phyloP scores from a whole-genome alignment of 2,113 vertebrate species.

The Probosciger aterrimus region DNA sequence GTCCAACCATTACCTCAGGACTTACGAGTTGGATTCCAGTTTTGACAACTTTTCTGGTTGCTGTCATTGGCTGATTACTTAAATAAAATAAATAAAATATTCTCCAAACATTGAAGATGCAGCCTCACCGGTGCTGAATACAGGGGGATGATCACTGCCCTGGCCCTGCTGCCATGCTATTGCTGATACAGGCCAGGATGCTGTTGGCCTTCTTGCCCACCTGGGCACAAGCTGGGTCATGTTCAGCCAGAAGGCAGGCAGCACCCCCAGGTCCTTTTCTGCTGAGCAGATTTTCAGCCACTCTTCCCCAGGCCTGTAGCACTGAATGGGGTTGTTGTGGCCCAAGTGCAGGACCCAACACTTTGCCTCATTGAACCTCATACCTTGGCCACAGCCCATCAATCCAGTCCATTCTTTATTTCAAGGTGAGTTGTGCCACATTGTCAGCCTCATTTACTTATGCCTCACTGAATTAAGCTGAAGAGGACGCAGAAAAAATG shows the following conservation, averaged over 20 bases:
- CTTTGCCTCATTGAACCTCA: neutral
- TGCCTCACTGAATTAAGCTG: slow-evolving; percentile 16
- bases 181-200: neutral
- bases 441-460: slow-evolving; percentile 40
- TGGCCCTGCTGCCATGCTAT: neutral
- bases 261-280: neutral
- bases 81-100: too few species aligned
- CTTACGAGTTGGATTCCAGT: neutral
- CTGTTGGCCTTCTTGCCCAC: neutral
- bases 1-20: neutral
- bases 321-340: neutral
- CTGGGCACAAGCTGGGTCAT: neutral
- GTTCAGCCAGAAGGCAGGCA: neutral
- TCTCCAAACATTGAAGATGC: neutral
- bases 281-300: neutral
- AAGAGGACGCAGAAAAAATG: neutral
- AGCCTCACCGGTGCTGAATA: neutral
- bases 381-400: neutral
- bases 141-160: neutral
- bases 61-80: too few species aligned
- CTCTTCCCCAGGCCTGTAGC: neutral
- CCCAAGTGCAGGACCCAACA: neutral
- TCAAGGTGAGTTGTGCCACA: slow-evolving; percentile 18
- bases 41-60: too few species aligned
- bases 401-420: neutral